Conservation (phyloP, 2,888 invertebrate genomes). For the Scaptomyza reducta region DNA sequence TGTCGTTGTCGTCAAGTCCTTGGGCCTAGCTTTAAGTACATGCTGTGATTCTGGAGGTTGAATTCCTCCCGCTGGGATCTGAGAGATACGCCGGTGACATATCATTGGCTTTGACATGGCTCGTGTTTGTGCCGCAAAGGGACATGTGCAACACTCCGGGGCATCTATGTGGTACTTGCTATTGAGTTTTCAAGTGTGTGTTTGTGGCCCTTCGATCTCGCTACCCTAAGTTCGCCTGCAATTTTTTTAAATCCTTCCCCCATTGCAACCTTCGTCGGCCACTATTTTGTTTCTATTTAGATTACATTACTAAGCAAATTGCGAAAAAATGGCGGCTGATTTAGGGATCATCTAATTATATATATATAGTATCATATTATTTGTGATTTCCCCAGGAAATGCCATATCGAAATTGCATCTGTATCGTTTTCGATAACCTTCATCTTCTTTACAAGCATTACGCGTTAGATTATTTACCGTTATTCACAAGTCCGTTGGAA, state of each 20-base stretch:
- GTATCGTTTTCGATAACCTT: constrained; percentile 67
- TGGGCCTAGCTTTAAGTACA: constrained; percentile 28
- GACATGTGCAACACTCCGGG: constrained; percentile 82
- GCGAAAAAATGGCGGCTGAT: constrained; percentile 85
- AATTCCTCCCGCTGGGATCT: constrained; percentile 81
- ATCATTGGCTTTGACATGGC: constrained; percentile 69
- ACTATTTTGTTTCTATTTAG: constrained; percentile 81
- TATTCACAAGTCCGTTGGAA: too few species aligned
- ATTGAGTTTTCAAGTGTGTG: constrained; percentile 68
- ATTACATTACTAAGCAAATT: constrained; percentile 85
- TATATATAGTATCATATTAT: constrained; percentile 71
- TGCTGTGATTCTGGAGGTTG: constrained; percentile 80
- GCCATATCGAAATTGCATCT: constrained; percentile 51
- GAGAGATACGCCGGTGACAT: constrained; percentile 70
- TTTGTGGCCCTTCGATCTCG: constrained; percentile 70
- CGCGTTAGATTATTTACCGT: too few species aligned
- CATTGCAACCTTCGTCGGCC: constrained; percentile 40
- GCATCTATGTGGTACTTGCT: constrained; percentile 67
- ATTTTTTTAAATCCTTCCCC: constrained; percentile 5
- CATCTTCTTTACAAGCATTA: too few species aligned
- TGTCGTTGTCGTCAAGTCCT: too few species aligned
- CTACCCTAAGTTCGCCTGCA: constrained; percentile 8
- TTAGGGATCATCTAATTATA: constrained; percentile 84
- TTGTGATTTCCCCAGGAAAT: constrained; percentile 52
- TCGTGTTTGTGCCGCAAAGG: constrained; percentile 76